Conservation (phyloP, 92 coral and sea anemone genomes). For the Zoanthus gigantus region DNA sequence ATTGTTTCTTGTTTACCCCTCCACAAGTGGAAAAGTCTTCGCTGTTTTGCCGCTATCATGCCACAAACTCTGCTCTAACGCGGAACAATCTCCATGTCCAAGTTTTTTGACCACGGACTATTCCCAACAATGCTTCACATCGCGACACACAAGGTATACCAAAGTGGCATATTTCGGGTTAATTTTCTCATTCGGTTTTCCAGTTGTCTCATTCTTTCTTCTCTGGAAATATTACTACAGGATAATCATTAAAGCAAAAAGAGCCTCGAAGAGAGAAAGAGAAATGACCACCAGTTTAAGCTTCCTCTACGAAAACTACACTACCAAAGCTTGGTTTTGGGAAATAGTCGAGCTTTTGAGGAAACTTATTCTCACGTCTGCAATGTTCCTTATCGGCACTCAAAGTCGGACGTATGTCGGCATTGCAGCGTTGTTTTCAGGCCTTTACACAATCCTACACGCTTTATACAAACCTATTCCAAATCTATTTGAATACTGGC, state of each 20-base stretch:
- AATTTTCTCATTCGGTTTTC: constrained; percentile 41
- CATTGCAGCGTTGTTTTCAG: constrained; percentile 36
- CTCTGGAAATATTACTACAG: constrained; percentile 25
- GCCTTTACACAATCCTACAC: constrained; percentile 47
- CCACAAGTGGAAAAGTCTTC: constrained; percentile 11
- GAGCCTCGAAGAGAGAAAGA: not conserved
- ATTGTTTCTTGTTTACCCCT: constrained; percentile 29
- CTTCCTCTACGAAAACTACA: constrained; percentile 55
- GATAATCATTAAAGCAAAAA: not conserved
- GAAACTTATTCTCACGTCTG: constrained; percentile 42
- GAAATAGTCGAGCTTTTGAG: constrained; percentile 51
- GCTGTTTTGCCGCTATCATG: constrained; percentile 27
- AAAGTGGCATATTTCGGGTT: constrained; percentile 17
- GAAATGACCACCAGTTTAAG: constrained; percentile 18
- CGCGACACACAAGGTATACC: not conserved
- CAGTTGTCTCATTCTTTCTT: constrained; percentile 14
- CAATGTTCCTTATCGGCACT: constrained; percentile 18
- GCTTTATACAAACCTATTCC: constrained; percentile 49
- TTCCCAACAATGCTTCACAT: constrained; percentile 8
- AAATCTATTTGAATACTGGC: constrained; percentile 63
- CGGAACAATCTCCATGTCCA: not conserved
- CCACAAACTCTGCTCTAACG: constrained; percentile 30
- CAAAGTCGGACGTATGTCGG: constrained; percentile 53
- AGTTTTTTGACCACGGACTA: constrained; percentile 33
- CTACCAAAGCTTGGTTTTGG: constrained; percentile 55